These are phyloP conservation scores for Noctuana brunneofusca DNA, from an alignment of 2,888 invertebrate genomes.

Conservation along the genomic window DNA sequence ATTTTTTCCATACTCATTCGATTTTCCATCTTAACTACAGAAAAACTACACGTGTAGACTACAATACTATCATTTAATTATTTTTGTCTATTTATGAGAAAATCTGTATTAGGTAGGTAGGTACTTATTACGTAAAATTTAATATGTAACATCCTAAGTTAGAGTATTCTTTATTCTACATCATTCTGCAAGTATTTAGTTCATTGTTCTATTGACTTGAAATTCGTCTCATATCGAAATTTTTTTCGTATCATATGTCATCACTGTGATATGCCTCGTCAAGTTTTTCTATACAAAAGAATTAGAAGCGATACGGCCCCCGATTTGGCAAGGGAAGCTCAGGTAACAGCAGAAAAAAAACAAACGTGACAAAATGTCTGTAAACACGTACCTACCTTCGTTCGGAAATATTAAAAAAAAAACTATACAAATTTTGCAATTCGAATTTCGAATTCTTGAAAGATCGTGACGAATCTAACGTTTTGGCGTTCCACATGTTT, in stretches of 20 bases:
- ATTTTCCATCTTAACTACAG: neutral
- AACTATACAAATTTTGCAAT: constrained; percentile 61
- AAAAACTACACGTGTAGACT: too few species aligned
- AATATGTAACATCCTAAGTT: too few species aligned
- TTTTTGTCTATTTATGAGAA: too few species aligned
- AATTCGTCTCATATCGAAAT: constrained; percentile 13
- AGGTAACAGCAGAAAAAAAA: constrained; percentile 71
- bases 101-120: too few species aligned
- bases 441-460: constrained; percentile 58
- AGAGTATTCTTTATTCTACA: too few species aligned
- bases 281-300: constrained; percentile 58
- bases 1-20: neutral
- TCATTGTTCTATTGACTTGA: neutral
- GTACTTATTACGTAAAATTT: too few species aligned
- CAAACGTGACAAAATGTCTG: constrained; percentile 81
- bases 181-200: too few species aligned
- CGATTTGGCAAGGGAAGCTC: constrained; percentile 68
- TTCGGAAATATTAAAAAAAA: constrained; percentile 58
- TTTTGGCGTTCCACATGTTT: constrained; percentile 71
- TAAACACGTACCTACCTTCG: constrained; percentile 81
- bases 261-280: constrained; percentile 62
- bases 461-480: constrained; percentile 63
- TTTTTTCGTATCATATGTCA: constrained; percentile 62
- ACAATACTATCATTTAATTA: too few species aligned
- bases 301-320: constrained; percentile 58